Evolutionary conservation across 2,797 vertebrate species (phyloP), one percentile per base, ranked within the genome.

Genomic region (Coccyzus lansbergi): DNA sequence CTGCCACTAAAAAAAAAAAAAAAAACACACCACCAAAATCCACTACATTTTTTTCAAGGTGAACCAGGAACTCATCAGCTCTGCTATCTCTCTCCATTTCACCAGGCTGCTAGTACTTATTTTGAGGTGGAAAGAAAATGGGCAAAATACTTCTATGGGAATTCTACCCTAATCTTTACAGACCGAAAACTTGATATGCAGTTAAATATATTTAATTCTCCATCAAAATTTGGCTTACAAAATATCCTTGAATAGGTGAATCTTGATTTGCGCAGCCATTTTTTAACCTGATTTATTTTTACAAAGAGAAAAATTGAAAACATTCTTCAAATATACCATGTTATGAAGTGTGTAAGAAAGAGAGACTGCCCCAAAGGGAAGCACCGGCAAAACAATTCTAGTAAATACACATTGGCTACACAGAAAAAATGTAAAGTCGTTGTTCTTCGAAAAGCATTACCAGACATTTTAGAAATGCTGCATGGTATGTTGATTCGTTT

Each of bases 1-100:
- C 96, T 72, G 94, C 53, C 19, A 91, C 38, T 82, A 5, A 62
- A 90, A 46, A 64, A 95, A 90, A 38, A 89, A 80, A 51, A 48
- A 89, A n/a, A n/a, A n/a, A n/a, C n/a, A n/a, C n/a, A n/a, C n/a
- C n/a, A n/a, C n/a, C n/a, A n/a, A n/a, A n/a, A n/a, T n/a, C n/a
- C n/a, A n/a, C n/a, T n/a, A 1, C 36, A 58, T 53, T 60, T 76
- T 70, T 29, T n/a, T n/a, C 34, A 12, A 10, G 56, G 31, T 16
- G 24, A 52, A 58, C 44, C 40, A 88, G 36, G 42, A 92, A 72
- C 55, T 60, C 60, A 75, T 46, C 40, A 28, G 52, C 77, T 63
- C 36, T 46, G n/a, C 26, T 65, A 44, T n/a, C n/a, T n/a, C n/a
- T n/a, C 49, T 77, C 56, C 17, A 63, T 55, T 92, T 93, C 69